A percentile compares a stretch with the other conserved stretches of the same genome.
Evolutionary conservation across 2,797 vertebrate genomes (phyloP).

Genomic region (Mergus octosetaceus): DNA sequence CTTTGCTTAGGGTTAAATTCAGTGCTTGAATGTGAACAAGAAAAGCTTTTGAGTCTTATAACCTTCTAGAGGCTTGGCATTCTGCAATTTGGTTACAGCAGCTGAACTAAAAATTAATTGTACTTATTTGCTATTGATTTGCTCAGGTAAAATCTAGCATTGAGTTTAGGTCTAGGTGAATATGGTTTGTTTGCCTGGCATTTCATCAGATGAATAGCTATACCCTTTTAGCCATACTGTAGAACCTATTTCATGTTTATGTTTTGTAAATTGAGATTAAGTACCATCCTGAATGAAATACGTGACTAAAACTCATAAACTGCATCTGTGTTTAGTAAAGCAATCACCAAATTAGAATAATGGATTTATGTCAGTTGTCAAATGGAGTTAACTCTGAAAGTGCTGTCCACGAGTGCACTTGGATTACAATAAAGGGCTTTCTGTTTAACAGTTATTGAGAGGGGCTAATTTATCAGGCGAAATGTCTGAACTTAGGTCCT

Average conservation of each 20-base stretch:
- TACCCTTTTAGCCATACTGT: conserved; percentile 25
- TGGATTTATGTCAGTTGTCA: conserved; percentile 78
- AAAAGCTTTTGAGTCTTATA: conserved; percentile 53
- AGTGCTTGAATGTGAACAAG: conserved; percentile 16
- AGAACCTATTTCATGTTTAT: conserved; percentile 68
- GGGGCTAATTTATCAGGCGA: conserved; percentile 56
- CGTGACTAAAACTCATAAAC: conserved; percentile 72
- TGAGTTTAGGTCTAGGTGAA: conserved; percentile 67
- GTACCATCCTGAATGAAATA: conserved; percentile 70
- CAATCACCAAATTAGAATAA: conserved; percentile 69
- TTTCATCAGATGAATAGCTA: conserved; percentile 42
- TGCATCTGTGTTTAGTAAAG: conserved; percentile 68
- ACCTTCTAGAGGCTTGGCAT: conserved; percentile 54
- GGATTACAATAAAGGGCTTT: conserved; percentile 61
- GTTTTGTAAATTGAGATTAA: conserved; percentile 71
- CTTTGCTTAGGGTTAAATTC: conserved; percentile 70
- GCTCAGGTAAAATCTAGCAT: conserved; percentile 20
- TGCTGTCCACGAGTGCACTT: conserved; percentile 68
- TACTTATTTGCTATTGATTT: conserved; percentile 56
- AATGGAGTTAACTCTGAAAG: conserved; percentile 78
- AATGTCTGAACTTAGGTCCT: conserved; percentile 59
- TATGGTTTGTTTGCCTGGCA: conserved; percentile 60
- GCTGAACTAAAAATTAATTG: conserved; percentile 58
- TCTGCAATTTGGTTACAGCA: conserved; percentile 55
- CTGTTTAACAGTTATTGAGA: conserved; percentile 49